Evolutionary conservation across 1,140 invertebrate species (phyloP).

Genomic region (Drosophila bipectinata): DNA sequence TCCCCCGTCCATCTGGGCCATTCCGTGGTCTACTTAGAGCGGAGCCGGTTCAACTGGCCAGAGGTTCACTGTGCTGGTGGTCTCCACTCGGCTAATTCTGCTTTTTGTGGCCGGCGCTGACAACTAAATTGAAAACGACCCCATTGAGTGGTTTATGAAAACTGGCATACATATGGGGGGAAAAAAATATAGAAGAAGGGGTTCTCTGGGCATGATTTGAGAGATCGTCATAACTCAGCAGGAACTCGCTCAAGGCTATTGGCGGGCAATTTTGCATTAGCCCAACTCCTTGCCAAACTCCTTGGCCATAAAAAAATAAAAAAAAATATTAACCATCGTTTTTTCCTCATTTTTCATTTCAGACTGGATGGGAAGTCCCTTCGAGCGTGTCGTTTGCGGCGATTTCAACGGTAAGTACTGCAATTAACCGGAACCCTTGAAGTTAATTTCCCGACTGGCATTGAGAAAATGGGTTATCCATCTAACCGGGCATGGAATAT

Average conservation of each 20-base stretch:
- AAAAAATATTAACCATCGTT: slow-evolving; percentile 33
- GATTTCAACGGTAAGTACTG: slow-evolving; percentile 90
- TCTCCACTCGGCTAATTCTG: slow-evolving; percentile 52
- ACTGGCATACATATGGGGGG: slow-evolving; percentile 19
- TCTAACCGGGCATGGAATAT: slow-evolving; percentile 43
- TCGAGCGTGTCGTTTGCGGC: slow-evolving; percentile 95
- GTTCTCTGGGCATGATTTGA: slow-evolving; percentile 31
- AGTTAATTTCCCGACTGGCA: slow-evolving; percentile 61
- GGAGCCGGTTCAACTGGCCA: slow-evolving; percentile 53
- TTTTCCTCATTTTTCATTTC: slow-evolving; percentile 54
- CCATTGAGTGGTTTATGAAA: slow-evolving; percentile 68
- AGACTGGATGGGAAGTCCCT: slow-evolving; percentile 95
- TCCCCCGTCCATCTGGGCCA: not conserved
- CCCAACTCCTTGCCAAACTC: slow-evolving; percentile 17
- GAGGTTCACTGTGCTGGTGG: slow-evolving; percentile 67
- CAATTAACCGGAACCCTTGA: slow-evolving; percentile 63
- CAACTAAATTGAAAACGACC: slow-evolving; percentile 60
- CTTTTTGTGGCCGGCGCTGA: slow-evolving; percentile 59
- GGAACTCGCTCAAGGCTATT: slow-evolving; percentile 45
- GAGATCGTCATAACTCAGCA: slow-evolving; percentile 34
- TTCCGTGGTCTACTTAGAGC: slow-evolving; percentile 49
- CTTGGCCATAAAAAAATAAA: slow-evolving; percentile 17
- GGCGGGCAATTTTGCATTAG: slow-evolving; percentile 38
- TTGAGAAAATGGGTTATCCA: slow-evolving; percentile 66
- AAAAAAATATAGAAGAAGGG: slow-evolving; percentile 1